Base-by-base conservation (phyloP, 1,140 invertebrate genomes). In the Calosoma granatense region DNA sequence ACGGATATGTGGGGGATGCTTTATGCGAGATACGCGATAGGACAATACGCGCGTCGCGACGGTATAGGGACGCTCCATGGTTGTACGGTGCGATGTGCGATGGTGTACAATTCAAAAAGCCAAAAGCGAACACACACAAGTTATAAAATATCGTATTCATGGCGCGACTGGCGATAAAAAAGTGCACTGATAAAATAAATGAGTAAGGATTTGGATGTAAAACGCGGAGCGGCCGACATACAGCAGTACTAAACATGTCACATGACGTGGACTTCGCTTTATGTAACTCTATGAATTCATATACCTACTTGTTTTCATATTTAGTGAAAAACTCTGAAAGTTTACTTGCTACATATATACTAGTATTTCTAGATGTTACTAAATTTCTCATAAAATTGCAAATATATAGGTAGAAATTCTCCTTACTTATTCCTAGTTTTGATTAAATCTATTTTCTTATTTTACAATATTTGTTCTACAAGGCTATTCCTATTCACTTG, bases 121-220 rank as follows among this genome's bases (percentile, higher is more conserved):
- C 47, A 43, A 21, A 47, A 9, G 17, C 41, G 20, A 51, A 53
- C 41, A 26, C 43, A 41, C 56, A 53, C 23, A 26, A 58, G 56
- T 60, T 62, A 56, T 59, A 62, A 58, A 62, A 62, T 62, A 57
- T 62, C 47, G 58, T 62, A 62, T 60, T 60, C 58, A 60, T 59
- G 60, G 58, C 56, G 60, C 55, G 54, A 53, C 47, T 20, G 30
- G 51, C 54, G 60, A 62, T 62, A 62, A 62, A 62, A 61, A 62
- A 59, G 56, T 53, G 56, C 59, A 60, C 60, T 62, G 60, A 62
- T 62, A 62, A 62, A 57, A 61, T 56, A 61, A 62, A 62, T 62
- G 60, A 62, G 56, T 57, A 60, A 59, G 60, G 60, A 62, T 62
- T 62, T 58, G 53, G 43, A 56, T 51, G 54, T 55, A 57, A 53